Percentiles rank a stretch among this genome's conserved stretches.
phyloP scores from a whole-genome alignment of 2,113 vertebrate species.

The Crocuta crocuta region DNA sequence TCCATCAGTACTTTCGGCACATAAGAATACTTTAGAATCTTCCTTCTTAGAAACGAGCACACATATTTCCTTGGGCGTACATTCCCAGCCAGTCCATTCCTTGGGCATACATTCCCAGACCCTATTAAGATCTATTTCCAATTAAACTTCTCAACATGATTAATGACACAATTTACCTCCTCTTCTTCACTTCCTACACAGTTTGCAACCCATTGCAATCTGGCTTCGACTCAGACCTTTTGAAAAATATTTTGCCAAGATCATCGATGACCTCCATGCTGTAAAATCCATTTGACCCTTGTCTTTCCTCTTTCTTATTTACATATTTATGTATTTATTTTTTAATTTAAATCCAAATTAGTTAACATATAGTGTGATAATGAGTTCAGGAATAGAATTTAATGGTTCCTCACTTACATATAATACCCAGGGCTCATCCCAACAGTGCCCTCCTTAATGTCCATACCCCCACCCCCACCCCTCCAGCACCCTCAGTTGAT shows the following conservation, averaged over 20 bases:
- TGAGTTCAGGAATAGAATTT: too few relatives aligned
- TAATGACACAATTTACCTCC: neutral
- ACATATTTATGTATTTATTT: too few relatives aligned
- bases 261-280: neutral
- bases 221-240: neutral
- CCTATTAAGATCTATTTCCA: neutral
- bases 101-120: neutral
- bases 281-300: neutral
- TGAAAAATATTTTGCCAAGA: neutral
- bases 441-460: too few relatives aligned
- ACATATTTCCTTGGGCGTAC: neutral
- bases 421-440: too few relatives aligned
- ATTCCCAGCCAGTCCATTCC: neutral
- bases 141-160: neutral
- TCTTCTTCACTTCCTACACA: neutral
- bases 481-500: too few relatives aligned
- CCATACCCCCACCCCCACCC: too few relatives aligned
- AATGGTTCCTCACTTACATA: too few relatives aligned
- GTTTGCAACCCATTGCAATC: neutral
- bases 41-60: neutral
- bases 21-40: neutral
- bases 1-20: neutral
- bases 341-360: too few relatives aligned
- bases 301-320: neutral
- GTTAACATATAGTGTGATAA: too few relatives aligned